Evolutionary conservation across 53 echinoderm and acorn worm genomes (phyloP).

Genomic region (Paracentrotus lividus): DNA sequence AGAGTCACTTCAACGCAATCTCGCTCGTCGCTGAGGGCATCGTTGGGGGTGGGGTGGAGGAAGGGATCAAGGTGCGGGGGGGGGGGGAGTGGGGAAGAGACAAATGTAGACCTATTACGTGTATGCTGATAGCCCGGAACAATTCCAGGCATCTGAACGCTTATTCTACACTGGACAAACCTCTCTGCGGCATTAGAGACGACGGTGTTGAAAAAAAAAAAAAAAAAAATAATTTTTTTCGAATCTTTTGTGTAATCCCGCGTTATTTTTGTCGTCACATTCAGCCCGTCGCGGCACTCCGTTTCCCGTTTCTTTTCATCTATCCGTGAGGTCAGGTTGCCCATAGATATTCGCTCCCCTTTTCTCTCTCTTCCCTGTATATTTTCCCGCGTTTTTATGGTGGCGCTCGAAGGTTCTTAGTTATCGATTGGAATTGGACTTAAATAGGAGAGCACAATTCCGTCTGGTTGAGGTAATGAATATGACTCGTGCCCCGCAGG

Average conservation of each 20-base stretch:
- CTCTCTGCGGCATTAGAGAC: not conserved
- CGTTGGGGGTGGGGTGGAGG: too few relatives aligned
- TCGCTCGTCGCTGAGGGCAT: too few relatives aligned
- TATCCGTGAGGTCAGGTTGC: not conserved
- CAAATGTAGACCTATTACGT: too few relatives aligned
- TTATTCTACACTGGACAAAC: too few relatives aligned
- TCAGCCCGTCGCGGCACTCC: not conserved
- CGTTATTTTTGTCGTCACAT: not conserved
- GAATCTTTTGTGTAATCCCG: not conserved
- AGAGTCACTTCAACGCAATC: conserved; percentile 13
- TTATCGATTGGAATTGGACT: conserved; percentile 27
- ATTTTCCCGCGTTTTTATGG: not conserved
- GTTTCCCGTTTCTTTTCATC: not conserved
- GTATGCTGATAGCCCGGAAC: not conserved
- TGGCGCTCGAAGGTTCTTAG: conserved; percentile 17
- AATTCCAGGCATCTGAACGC: not conserved
- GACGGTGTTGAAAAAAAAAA: too few relatives aligned
- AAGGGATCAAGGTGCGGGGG: too few relatives aligned
- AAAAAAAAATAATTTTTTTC: too few relatives aligned
- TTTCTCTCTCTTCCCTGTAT: not conserved
- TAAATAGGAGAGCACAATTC: conserved; percentile 17
- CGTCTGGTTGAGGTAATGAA: conserved; percentile 17
- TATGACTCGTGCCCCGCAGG: conserved; percentile 14
- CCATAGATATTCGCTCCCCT: not conserved
- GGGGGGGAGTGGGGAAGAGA: too few relatives aligned